Evolutionary conservation across 2,888 invertebrate species (phyloP).

Genomic region (Conomelus anceps): DNA sequence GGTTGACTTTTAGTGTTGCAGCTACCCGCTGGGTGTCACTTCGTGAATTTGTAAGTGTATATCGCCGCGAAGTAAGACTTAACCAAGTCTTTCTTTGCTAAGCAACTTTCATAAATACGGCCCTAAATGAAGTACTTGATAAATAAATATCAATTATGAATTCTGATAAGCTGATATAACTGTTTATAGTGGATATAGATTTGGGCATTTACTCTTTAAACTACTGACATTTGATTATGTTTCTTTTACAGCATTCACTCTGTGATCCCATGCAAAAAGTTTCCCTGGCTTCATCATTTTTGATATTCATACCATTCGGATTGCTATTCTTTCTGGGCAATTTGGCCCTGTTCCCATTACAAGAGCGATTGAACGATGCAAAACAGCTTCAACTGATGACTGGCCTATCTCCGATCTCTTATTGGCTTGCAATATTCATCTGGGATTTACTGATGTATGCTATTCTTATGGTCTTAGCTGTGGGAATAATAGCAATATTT

Average conservation of each 20-base stretch:
- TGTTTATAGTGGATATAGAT: too few species aligned
- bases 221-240: not conserved
- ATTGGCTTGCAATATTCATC: conserved; percentile 56
- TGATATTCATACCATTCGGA: conserved; percentile 32
- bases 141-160: too few species aligned
- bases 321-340: conserved; percentile 46
- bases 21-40: too few species aligned
- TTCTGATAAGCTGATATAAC: too few species aligned
- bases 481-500: not conserved
- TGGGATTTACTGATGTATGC: conserved; percentile 46
- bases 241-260: conserved; percentile 20
- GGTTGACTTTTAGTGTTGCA: too few species aligned
- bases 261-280: conserved; percentile 13
- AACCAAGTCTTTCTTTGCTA: too few species aligned
- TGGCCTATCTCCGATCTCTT: conserved; percentile 52
- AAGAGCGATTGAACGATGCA: conserved; percentile 54
- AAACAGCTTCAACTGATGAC: conserved; percentile 62
- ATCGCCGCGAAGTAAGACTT: too few species aligned
- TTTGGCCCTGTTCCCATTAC: conserved; percentile 54
- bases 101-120: too few species aligned
- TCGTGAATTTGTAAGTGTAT: too few species aligned
- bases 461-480: not conserved
- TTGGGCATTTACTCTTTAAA: too few species aligned
- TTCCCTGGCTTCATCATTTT: not conserved
- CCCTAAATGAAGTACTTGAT: too few species aligned